Conservation (phyloP, 2,113 vertebrate species). For the Chunga burmeisteri region DNA sequence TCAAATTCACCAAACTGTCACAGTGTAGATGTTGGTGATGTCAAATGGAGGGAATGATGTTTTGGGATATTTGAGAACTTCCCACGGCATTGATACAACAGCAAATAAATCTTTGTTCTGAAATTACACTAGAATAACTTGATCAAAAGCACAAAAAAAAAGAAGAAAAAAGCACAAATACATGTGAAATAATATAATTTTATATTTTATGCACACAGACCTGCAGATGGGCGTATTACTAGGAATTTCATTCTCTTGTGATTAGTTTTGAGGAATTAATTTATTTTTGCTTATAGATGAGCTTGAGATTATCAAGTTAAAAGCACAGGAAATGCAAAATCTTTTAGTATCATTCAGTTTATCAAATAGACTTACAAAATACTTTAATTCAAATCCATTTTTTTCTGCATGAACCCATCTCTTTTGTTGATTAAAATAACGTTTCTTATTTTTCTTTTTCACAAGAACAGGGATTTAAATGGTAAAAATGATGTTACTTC, state of each 20-base stretch:
- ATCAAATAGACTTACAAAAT: background rate
- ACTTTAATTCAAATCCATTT: background rate
- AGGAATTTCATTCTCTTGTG: background rate
- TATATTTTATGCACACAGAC: background rate
- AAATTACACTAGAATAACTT: background rate
- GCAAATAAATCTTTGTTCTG: background rate
- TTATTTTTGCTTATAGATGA: background rate
- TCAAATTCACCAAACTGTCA: background rate
- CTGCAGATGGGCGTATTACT: background rate
- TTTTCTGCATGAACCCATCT: background rate
- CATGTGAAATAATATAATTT: background rate
- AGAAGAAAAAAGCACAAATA: background rate
- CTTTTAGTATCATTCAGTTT: background rate
- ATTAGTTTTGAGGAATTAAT: background rate
- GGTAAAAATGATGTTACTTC: background rate
- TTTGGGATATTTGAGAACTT: background rate
- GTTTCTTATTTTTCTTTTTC: background rate
- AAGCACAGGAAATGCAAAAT: background rate
- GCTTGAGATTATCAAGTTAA: background rate
- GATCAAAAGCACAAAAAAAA: background rate
- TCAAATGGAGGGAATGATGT: background rate
- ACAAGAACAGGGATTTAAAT: background rate
- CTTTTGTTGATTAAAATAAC: background rate
- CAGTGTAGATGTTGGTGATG: background rate
- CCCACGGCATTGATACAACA: background rate